These are phyloP conservation scores for Hylaeus anthracinus DNA, from an alignment of 1,140 invertebrate genomes.

Conservation along the genomic window DNA sequence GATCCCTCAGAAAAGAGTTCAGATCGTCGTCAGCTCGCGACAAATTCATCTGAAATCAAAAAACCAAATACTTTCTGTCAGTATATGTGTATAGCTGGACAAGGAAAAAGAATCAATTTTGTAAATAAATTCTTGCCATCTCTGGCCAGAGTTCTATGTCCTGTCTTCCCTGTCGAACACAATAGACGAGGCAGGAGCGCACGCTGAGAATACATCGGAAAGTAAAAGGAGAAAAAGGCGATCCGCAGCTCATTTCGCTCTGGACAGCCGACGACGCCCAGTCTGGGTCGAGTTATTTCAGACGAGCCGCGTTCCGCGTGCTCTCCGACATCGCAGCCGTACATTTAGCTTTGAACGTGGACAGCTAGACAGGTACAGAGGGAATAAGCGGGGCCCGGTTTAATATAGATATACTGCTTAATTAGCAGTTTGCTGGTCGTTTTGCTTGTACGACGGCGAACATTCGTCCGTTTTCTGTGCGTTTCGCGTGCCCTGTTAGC, in stretches of 20 bases:
- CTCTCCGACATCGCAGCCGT: slow-evolving; percentile 39
- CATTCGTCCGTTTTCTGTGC: slow-evolving; percentile 13
- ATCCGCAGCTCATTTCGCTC: slow-evolving; percentile 63
- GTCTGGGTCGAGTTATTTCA: slow-evolving; percentile 66
- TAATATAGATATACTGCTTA: slow-evolving; percentile 54
- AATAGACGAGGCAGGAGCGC: slow-evolving; percentile 25
- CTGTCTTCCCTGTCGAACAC: slow-evolving; percentile 8
- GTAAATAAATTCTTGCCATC: too few relatives aligned
- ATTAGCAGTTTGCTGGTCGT: slow-evolving; percentile 37
- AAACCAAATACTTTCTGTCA: too few relatives aligned
- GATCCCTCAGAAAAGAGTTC: too few relatives aligned
- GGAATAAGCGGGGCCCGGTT: slow-evolving; percentile 46
- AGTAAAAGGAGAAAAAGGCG: slow-evolving; percentile 4
- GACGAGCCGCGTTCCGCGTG: slow-evolving; percentile 47
- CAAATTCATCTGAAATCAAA: too few relatives aligned
- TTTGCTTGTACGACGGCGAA: slow-evolving; percentile 25
- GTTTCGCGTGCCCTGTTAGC: slow-evolving; percentile 9
- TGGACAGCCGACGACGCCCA: slow-evolving; percentile 65
- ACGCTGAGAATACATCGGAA: slow-evolving; percentile 6
- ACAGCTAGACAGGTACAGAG: slow-evolving; percentile 57
- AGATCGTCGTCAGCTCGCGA: too few relatives aligned
- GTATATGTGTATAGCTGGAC: too few relatives aligned
- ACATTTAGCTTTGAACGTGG: slow-evolving; percentile 45
- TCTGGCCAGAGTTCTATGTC: too few relatives aligned
- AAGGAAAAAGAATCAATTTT: too few relatives aligned